Evolutionary conservation across 92 coral and sea anemone species (phyloP), one percentile per base, ranked within the genome.

Genomic region (Metridium senile): DNA sequence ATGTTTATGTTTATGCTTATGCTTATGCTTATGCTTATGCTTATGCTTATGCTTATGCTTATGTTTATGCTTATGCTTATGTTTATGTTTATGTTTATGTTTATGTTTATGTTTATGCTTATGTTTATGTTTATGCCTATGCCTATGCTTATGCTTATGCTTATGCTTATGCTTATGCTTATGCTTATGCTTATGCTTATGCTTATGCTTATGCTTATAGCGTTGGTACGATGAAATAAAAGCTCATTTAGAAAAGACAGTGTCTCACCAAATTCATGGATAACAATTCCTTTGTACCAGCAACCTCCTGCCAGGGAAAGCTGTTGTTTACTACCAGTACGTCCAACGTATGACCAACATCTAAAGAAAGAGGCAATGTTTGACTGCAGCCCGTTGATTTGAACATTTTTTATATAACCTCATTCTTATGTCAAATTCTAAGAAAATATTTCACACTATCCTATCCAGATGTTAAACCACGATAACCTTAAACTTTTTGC

Each of bases 301-400:
- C 81, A 76, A 0, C 74, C 74, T 0, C 46, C 21, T 1, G 73
- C 81, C 26, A 76, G 49, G 11, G 81, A 76, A 6, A 76, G 62
- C 23, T 63, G 72, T 21, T 76, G 81, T 23, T 0, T 66, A 0
- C 34, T 1, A 18, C 68, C 63, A 57, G 64, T 51, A 4, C 62
- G 47, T 45, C 81, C 81, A 11, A 76, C 74, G 32, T 76, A 76
- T 17, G 81, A 76, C 72, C 73, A 76, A 26, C 81, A 76, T 26
- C 81, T 76, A 22, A 16, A 54, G 2, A 21, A 10, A 16, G 17
- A 16, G 3, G 17, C 2, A 16, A 39, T 39, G 49, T 39, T 39
- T 39, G 49, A 4, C 49, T 4, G 49, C 13, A 13, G 13, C 13
- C 49, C 13, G 13, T n/a, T 4, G 49, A 39, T 6, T 13, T 39